phyloP scores from a whole-genome alignment of 1,140 invertebrate species.

The Portunus trituberculatus region DNA sequence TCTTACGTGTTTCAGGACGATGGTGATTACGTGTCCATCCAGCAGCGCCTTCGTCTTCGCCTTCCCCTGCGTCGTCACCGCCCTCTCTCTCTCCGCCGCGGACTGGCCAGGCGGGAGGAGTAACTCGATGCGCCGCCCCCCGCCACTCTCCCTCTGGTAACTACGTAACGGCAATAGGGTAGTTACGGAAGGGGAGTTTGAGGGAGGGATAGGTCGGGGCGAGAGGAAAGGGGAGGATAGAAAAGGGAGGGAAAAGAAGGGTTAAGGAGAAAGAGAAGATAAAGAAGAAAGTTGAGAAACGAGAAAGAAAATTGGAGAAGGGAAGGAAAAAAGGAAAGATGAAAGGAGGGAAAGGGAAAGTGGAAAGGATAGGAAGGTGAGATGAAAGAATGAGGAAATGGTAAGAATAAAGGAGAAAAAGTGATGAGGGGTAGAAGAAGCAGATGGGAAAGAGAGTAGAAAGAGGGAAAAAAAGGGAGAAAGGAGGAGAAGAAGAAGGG shows the following conservation, averaged over 20 bases:
- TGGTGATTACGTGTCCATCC: neutral
- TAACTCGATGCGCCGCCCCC: neutral
- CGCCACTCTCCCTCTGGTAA: neutral
- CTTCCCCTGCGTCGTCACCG: neutral
- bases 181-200: neutral
- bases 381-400: too few relatives aligned
- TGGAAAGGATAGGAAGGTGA: too few relatives aligned
- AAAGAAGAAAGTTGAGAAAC: too few relatives aligned
- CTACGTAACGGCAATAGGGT: too few relatives aligned
- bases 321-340: too few relatives aligned
- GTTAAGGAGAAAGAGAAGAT: too few relatives aligned
- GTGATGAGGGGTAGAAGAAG: neutral
- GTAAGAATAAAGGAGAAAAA: too few relatives aligned
- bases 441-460: neutral
- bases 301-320: too few relatives aligned
- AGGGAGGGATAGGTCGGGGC: neutral
- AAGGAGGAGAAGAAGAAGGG: neutral
- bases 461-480: neutral
- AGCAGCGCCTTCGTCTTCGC: neutral
- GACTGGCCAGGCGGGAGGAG: neutral
- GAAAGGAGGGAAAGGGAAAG: too few relatives aligned
- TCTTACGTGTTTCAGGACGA: neutral
- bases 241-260: neutral
- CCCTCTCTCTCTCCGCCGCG: neutral
- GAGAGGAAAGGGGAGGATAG: neutral